Evolutionary conservation across 37 sponge, comb jelly and placozoan species (phyloP), one percentile per base, ranked within the genome.

Genomic region (Dysidea cf. avara): DNA sequence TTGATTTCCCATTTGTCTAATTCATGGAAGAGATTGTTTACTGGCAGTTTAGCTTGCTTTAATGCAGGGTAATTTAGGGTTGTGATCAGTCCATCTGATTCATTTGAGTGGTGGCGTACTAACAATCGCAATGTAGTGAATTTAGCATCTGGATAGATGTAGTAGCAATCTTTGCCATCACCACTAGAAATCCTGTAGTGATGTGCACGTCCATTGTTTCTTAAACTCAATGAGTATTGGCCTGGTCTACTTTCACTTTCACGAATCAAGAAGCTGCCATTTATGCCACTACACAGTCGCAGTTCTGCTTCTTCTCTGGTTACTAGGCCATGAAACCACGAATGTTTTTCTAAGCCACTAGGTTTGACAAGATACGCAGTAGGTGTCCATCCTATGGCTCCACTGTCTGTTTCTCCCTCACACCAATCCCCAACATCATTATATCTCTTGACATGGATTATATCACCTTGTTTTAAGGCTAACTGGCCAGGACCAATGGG

Each of bases 241-340:
- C 97, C 97, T 4, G 88, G 82, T 52, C 81, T 93, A 75, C 94
- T 93, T 77, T 97, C 97, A 46, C 97, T 97, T 79, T 93, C 97
- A 18, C 97, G 82, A 28, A 97, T n/a, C n/a, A n/a, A n/a, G n/a
- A n/a, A n/a, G n/a, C n/a, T n/a, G n/a, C n/a, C n/a, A n/a, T n/a
- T n/a, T n/a, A 97, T 97, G 2, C 97, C 97, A 68, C 82, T 87
- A 51, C 91, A 78, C 25, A 97, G 82, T 7, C 72, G 68, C 50
- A 89, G 76, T 79, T 97, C 97, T 7, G 97, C 97, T 39, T 90
- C 91, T 3, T 85, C 87, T 11, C 97, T 79, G 20, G 97, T 89
- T 32, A 97, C 87, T 56, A 83, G 81, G 1, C 93, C 91, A 59
- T 93, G 94, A 59, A 87, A 97, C 97, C 97, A 97, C 1, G 97